Percentiles rank a stretch among this genome's conserved stretches.
phyloP scores from a whole-genome alignment of 1,140 invertebrate genomes.

The Diachasma alloeum region DNA sequence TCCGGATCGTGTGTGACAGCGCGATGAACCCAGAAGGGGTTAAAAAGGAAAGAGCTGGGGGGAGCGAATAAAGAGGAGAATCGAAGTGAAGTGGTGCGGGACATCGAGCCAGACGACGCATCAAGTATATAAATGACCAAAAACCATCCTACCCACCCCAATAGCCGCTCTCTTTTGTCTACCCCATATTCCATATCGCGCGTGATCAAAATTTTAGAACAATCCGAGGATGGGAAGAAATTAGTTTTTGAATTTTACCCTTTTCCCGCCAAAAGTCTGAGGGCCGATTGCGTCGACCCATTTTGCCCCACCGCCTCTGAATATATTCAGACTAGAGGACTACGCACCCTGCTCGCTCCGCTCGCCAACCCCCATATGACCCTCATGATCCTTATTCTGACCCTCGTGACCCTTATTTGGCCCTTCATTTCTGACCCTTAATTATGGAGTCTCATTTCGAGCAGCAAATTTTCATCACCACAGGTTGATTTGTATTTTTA shows the following conservation, averaged over 20 bases:
- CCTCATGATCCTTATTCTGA: too few species aligned
- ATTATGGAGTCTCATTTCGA: too few species aligned
- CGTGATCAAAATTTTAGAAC: background rate
- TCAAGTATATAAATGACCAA: conserved; percentile 6
- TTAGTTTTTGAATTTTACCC: background rate
- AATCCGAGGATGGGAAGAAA: background rate
- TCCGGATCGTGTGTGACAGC: conserved; percentile 9
- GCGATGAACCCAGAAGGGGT: background rate
- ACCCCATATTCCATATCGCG: background rate
- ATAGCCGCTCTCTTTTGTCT: background rate
- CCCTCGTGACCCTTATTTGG: too few species aligned
- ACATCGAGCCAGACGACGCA: background rate
- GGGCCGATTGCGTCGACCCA: too few species aligned
- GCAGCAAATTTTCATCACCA: too few species aligned
- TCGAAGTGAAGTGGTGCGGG: conserved; percentile 6
- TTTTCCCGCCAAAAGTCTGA: background rate
- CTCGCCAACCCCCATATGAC: too few species aligned
- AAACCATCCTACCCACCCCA: background rate
- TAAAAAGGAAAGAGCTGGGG: background rate
- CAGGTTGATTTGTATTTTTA: too few species aligned
- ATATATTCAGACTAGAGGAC: too few species aligned
- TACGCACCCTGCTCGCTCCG: too few species aligned
- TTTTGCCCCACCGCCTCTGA: too few species aligned
- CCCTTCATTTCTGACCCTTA: too few species aligned
- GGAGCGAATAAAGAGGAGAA: background rate